Evolutionary conservation across 1,140 invertebrate species (phyloP).

Genomic region (Melanaphis sacchari): DNA sequence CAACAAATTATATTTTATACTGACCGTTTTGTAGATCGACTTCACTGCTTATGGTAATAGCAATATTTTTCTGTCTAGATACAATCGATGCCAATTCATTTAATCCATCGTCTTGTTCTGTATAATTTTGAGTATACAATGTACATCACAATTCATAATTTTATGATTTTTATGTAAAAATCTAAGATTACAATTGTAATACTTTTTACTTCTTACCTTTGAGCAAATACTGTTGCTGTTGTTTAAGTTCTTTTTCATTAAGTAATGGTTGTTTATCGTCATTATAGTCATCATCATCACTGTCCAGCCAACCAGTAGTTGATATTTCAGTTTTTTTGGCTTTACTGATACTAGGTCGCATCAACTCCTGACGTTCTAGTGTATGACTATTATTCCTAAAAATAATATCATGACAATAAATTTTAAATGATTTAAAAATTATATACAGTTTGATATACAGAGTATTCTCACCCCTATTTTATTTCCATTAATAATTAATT

Average conservation of each 20-base stretch:
- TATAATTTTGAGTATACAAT: constrained; percentile 58
- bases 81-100: constrained; percentile 80
- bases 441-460: background rate
- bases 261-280: constrained; percentile 39
- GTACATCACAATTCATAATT: background rate
- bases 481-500: too few relatives aligned
- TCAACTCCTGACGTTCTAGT: constrained; percentile 40
- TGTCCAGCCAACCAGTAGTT: constrained; percentile 40
- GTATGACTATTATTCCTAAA: constrained; percentile 37
- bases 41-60: constrained; percentile 76
- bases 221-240: constrained; percentile 23
- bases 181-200: background rate
- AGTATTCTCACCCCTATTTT: too few relatives aligned
- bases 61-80: constrained; percentile 78
- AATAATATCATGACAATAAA: background rate
- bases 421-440: background rate
- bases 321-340: background rate
- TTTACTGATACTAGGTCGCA: constrained; percentile 45
- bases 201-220: constrained; percentile 8
- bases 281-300: constrained; percentile 45
- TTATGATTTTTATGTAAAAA: background rate
- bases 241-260: constrained; percentile 26
- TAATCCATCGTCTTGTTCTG: constrained; percentile 79
- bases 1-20: background rate
- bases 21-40: constrained; percentile 81